phyloP scores from a whole-genome alignment of 2,113 vertebrate species.

The Brachyistius frenatus region DNA sequence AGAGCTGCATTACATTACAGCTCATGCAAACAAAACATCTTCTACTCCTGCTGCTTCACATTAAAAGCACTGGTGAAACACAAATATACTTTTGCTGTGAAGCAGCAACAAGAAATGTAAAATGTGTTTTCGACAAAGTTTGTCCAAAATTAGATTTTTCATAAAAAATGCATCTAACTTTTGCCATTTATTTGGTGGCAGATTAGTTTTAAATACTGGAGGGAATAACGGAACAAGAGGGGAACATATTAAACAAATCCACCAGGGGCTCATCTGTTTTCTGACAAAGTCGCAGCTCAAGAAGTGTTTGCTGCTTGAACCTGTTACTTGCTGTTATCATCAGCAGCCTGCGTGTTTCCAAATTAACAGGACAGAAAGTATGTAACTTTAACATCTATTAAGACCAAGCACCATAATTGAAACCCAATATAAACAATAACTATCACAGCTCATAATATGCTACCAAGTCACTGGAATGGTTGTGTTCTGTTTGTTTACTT shows the following conservation, averaged over 20 bases:
- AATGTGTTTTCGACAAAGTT: background rate
- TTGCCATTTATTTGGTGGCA: background rate
- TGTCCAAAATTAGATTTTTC: background rate
- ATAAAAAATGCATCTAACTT: background rate
- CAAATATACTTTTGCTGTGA: background rate
- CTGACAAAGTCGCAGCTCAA: background rate
- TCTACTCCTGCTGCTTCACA: background rate
- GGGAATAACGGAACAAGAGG: background rate
- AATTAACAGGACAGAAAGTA: no score
- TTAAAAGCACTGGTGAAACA: background rate
- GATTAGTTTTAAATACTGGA: background rate
- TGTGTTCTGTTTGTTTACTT: conserved; percentile 5
- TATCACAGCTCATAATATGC: background rate
- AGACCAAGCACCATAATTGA: background rate
- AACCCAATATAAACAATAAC: background rate
- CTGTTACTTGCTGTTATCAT: no score
- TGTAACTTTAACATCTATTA: background rate
- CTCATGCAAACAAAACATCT: background rate
- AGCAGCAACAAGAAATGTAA: background rate
- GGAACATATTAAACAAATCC: background rate
- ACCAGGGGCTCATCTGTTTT: background rate
- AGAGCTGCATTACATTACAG: background rate
- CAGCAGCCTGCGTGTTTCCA: no score
- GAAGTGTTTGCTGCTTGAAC: background rate
- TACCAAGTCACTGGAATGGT: background rate